Base-by-base conservation (phyloP, 2,888 invertebrate species). In the Rhamnusium bicolor region DNA sequence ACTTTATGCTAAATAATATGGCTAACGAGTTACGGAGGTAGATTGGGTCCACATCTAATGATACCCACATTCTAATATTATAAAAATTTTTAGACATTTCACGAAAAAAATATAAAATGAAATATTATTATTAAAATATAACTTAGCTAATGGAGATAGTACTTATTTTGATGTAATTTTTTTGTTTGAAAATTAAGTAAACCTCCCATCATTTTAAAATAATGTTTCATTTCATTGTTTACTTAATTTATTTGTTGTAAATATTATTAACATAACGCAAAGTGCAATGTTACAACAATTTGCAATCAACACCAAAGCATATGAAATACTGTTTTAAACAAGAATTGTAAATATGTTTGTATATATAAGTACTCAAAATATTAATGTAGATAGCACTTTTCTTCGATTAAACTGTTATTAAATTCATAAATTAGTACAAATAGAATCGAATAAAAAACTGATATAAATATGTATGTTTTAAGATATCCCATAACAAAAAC, bases 291-390 rank as follows among this genome's bases (percentile, higher is more conserved):
- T 65, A 12, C 27, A 47, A 65, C 8, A 12, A 6, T 29, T 29
- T 65, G 65, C 51, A 65, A 65, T 65, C 24, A 65, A 53, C 51
- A 47, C 63, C 63, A 63, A 63, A 63, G 63, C 63, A 40, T 12
- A 40, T 40, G 2, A 12, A 32, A n/a, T n/a, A n/a, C 12, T 40
- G n/a, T 40, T n/a, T 40, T 40, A 40, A 40, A 12, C n/a, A 40
- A 40, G 46, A 21, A 29, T 7, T 61, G 60, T 61, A 61, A 32
- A 61, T 61, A 51, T 1, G 10, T 40, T n/a, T 61, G 47, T 46
- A 61, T 12, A 61, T 61, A 61, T 18, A 27, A n/a, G n/a, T 14
- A 18, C 46, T 32, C 16, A 32, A 46, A 62, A 47, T 40, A 60
- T 40, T 40, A 40, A 40, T 40, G 40, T 40, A 40, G 40, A 40